Conservation (phyloP, 2,113 vertebrate species). For the Tachysurus vachellii region DNA sequence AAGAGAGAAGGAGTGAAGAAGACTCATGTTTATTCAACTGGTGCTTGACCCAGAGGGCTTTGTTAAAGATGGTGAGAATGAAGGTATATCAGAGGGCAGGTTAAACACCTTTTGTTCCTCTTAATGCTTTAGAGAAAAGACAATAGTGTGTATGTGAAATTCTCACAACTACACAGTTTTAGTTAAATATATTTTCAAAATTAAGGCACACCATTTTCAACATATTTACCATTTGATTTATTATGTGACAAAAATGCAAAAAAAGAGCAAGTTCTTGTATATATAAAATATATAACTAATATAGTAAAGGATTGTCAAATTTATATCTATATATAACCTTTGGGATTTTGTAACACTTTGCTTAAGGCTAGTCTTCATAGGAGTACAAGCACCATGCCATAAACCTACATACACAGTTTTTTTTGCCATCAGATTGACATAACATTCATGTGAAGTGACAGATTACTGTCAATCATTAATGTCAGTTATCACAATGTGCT, state of each 20-base stretch:
- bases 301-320: not conserved
- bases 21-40: conserved; percentile 55
- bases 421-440: not conserved
- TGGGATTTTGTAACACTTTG: not conserved
- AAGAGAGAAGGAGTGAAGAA: conserved; percentile 17
- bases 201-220: not conserved
- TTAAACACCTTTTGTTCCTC: conserved; percentile 32
- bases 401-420: not conserved
- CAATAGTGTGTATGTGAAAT: not conserved
- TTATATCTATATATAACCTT: not conserved
- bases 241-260: not conserved
- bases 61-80: conserved; percentile 37
- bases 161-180: not conserved
- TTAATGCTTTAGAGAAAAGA: conserved; percentile 6
- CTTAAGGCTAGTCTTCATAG: not conserved
- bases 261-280: not conserved
- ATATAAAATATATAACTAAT: not conserved
- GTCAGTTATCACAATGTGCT: not conserved
- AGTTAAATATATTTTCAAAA: not conserved
- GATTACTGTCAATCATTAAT: not conserved
- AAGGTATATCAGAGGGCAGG: conserved; percentile 1
- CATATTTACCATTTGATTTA: not conserved
- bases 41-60: conserved; percentile 48
- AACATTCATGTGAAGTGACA: not conserved
- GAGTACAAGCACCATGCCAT: not conserved